phyloP scores from a whole-genome alignment of 2,113 vertebrate species.

The Centropus bengalensis region DNA sequence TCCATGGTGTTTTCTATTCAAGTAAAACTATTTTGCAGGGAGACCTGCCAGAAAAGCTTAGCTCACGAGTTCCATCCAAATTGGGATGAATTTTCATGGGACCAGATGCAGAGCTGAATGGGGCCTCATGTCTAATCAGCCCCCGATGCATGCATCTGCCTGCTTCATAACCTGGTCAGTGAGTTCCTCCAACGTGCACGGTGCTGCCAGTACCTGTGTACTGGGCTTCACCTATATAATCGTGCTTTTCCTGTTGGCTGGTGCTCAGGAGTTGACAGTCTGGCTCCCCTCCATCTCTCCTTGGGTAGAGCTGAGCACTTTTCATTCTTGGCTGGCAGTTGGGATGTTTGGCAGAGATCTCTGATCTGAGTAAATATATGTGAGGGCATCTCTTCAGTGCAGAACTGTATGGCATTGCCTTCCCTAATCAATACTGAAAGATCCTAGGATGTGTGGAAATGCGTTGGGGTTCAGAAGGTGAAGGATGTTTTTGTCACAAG shows the following conservation, averaged over 20 bases:
- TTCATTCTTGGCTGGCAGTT: slow-evolving; percentile 57
- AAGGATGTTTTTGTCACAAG: slow-evolving; percentile 40
- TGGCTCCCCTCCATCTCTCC: slow-evolving; percentile 60
- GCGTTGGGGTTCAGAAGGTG: slow-evolving; percentile 27
- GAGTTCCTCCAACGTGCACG: not conserved
- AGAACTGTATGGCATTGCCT: slow-evolving; percentile 5
- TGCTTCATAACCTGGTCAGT: not conserved
- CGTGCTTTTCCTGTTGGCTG: slow-evolving; percentile 49
- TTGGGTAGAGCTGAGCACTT: slow-evolving; percentile 60
- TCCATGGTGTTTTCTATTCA: slow-evolving; percentile 50
- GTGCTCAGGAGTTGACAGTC: not conserved
- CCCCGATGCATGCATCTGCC: not conserved
- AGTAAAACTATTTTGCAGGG: slow-evolving; percentile 58
- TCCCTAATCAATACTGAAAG: slow-evolving; percentile 57
- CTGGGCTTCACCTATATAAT: slow-evolving; percentile 18
- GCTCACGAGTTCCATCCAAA: not conserved
- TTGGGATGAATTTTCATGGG: slow-evolving; percentile 2
- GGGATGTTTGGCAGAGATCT: slow-evolving; percentile 53
- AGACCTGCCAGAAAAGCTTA: slow-evolving; percentile 29
- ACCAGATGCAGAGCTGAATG: not conserved
- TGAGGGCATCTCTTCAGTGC: slow-evolving; percentile 39
- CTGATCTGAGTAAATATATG: slow-evolving; percentile 60
- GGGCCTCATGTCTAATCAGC: not conserved
- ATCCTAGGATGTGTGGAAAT: slow-evolving; percentile 49
- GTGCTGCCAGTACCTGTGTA: not conserved